Evolutionary conservation across 2,797 vertebrate genomes (phyloP).

Genomic region (Pipistrellus pipistrellus): DNA sequence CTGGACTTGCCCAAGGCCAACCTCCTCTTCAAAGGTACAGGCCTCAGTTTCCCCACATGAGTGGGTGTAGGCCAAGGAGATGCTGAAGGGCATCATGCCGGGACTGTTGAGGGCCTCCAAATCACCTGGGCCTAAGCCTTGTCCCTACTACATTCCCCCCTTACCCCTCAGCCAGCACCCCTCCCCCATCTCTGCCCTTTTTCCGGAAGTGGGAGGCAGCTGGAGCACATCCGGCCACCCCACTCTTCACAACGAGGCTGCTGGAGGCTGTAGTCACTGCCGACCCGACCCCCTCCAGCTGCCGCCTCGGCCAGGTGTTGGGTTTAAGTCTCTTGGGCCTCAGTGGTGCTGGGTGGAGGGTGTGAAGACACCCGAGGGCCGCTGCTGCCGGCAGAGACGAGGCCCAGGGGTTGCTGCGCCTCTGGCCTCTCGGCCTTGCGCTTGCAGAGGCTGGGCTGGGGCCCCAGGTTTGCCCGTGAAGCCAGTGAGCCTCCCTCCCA

Average conservation of each 20-base stretch:
- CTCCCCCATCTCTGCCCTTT: neutral
- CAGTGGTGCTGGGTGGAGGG: neutral
- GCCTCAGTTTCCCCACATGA: neutral
- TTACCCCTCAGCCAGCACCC: fast-evolving
- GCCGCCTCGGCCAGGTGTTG: no score
- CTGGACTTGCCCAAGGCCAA: slow-evolving; percentile 95
- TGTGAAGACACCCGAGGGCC: neutral
- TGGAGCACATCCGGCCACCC: fast-evolving
- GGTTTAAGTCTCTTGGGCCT: neutral
- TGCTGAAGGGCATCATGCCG: fast-evolving
- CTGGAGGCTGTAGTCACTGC: neutral
- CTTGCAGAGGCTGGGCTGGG: neutral
- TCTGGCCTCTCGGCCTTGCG: neutral
- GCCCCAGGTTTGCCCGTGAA: neutral
- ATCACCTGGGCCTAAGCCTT: neutral
- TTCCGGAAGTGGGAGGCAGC: neutral
- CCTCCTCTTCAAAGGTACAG: slow-evolving; percentile 94
- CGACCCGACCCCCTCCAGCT: neutral
- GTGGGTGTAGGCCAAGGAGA: neutral
- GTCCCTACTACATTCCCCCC: fast-evolving
- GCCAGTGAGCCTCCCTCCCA: neutral
- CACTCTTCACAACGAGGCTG: no score
- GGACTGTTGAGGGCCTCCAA: neutral
- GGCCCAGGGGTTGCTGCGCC: neutral
- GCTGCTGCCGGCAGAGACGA: fast-evolving